Evolutionary conservation across 2,797 vertebrate genomes (phyloP).

Genomic region (Orestias chungarensis): DNA sequence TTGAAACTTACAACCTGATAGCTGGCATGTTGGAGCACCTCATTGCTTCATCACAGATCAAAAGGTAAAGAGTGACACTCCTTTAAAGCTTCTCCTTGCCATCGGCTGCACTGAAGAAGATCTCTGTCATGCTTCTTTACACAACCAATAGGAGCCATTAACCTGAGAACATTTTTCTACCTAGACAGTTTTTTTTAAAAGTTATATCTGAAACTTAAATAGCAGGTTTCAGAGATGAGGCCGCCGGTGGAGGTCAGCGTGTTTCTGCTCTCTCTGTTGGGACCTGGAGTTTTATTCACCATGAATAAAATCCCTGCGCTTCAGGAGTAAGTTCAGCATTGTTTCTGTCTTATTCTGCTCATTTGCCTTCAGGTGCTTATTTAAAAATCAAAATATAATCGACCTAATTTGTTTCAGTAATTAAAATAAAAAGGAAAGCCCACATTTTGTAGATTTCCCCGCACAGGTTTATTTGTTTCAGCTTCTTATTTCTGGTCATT

Average conservation of each 20-base stretch:
- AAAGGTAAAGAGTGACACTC: slow-evolving; percentile 53
- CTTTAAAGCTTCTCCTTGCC: slow-evolving; percentile 19
- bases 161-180: slow-evolving; percentile 11
- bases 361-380: not conserved
- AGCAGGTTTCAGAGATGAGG: slow-evolving; percentile 60
- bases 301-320: slow-evolving; percentile 77
- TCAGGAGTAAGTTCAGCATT: slow-evolving; percentile 83
- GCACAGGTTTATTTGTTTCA: not conserved
- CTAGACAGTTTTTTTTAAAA: not conserved
- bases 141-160: slow-evolving; percentile 17
- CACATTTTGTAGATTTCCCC: not conserved
- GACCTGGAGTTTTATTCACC: slow-evolving; percentile 81
- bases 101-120: slow-evolving; percentile 1
- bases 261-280: slow-evolving; percentile 81
- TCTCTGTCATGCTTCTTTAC: slow-evolving; percentile 38
- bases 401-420: not conserved
- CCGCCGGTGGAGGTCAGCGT: slow-evolving; percentile 71
- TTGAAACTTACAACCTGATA: slow-evolving; percentile 57
- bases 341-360: not conserved
- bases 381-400: not conserved
- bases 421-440: not conserved
- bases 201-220: not conserved
- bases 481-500: not conserved
- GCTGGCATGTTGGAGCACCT: slow-evolving; percentile 20
- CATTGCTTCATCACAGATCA: slow-evolving; percentile 46